Percentiles rank a stretch among this genome's conserved stretches.
phyloP scores from a whole-genome alignment of 2,797 vertebrate species.

The Paramormyrops hopkinsi region DNA sequence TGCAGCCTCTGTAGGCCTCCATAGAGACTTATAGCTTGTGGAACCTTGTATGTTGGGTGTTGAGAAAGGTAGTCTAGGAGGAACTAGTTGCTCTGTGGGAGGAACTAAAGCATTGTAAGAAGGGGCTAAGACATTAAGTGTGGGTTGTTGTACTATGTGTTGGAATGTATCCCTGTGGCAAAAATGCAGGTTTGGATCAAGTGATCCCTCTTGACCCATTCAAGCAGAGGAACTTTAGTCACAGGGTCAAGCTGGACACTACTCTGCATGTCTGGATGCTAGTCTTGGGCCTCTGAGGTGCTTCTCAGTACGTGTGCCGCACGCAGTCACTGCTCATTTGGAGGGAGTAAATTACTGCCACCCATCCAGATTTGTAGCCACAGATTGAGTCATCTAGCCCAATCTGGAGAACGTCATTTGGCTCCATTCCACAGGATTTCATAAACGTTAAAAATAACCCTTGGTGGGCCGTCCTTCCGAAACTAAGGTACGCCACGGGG shows the following conservation, averaged over 20 bases:
- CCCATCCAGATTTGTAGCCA: background rate
- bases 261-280: background rate
- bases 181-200: background rate
- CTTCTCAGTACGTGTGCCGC: background rate
- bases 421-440: conserved; percentile 23
- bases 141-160: background rate
- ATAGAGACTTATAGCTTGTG: background rate
- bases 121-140: background rate
- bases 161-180: background rate
- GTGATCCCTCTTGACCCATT: background rate
- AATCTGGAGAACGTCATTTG: conserved; percentile 25
- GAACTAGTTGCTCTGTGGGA: background rate
- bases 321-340: background rate
- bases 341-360: background rate
- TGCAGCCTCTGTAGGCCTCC: background rate
- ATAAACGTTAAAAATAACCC: conserved; percentile 13
- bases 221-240: background rate
- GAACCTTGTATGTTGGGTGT: background rate
- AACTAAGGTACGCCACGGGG: background rate
- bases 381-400: background rate
- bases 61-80: background rate
- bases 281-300: background rate
- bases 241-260: background rate
- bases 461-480: background rate
- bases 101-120: background rate